Conservation (phyloP, 1,140 invertebrate species). For the Platyscapa corneri region DNA sequence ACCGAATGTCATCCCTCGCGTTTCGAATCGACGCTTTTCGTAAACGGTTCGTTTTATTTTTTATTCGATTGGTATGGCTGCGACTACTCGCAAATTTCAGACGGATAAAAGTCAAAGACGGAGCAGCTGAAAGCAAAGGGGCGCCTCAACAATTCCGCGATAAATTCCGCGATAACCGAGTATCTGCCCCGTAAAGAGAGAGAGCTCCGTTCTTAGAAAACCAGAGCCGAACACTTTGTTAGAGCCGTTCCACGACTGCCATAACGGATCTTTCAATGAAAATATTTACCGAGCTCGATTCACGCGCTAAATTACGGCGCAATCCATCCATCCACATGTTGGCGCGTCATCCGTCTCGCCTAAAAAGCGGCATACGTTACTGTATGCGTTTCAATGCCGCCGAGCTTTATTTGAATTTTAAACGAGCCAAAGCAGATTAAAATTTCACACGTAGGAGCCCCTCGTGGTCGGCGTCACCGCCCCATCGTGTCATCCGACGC, state of each 20-base stretch:
- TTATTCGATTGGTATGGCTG: too few relatives aligned
- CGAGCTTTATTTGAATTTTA: slow-evolving; percentile 52
- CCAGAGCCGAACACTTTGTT: not conserved
- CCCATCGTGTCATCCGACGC: not conserved
- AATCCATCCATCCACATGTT: not conserved
- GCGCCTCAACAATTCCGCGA: too few relatives aligned
- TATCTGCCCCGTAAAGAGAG: too few relatives aligned
- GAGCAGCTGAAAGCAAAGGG: too few relatives aligned
- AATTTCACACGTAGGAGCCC: slow-evolving; percentile 49
- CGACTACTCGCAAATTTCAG: too few relatives aligned
- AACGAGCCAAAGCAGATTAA: slow-evolving; percentile 53
- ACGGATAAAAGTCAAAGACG: too few relatives aligned
- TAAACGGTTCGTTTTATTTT: too few relatives aligned
- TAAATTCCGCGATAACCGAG: too few relatives aligned
- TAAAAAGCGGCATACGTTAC: not conserved
- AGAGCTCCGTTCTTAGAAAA: not conserved
- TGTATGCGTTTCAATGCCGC: slow-evolving; percentile 6
- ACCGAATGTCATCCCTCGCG: not conserved
- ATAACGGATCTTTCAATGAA: slow-evolving; percentile 10
- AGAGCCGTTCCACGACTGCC: not conserved
- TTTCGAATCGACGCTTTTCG: too few relatives aligned
- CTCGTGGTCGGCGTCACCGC: not conserved
- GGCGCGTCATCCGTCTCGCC: slow-evolving; percentile 13
- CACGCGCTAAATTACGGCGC: not conserved
- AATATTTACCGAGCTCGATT: slow-evolving; percentile 37